Conservation (phyloP, 1,140 invertebrate genomes). For the Drosophila asahinai region DNA sequence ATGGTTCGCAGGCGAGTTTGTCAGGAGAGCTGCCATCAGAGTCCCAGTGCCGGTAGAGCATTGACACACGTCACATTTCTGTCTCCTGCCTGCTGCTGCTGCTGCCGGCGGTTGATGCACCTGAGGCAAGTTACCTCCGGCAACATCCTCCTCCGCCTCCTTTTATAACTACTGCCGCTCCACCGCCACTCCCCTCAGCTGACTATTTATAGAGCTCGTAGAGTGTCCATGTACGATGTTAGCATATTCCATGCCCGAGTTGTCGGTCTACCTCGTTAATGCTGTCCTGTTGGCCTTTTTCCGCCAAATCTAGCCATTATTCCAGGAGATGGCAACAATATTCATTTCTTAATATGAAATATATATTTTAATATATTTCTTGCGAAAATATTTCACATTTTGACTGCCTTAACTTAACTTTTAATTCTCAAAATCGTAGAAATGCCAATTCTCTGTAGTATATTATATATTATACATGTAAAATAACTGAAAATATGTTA, state of each 20-base stretch:
- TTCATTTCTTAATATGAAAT: too few relatives aligned
- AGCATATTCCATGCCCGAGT: constrained; percentile 29
- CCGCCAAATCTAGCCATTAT: neutral
- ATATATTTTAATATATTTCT: too few relatives aligned
- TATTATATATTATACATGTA: too few relatives aligned
- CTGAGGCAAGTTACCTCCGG: constrained; percentile 39
- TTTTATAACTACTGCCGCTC: neutral
- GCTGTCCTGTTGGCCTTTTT: constrained; percentile 16
- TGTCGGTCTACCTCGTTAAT: neutral
- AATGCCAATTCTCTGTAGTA: too few relatives aligned
- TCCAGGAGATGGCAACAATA: too few relatives aligned
- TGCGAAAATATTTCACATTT: too few relatives aligned
- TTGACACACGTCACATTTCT: constrained; percentile 43
- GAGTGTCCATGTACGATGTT: constrained; percentile 50
- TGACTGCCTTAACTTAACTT: too few relatives aligned
- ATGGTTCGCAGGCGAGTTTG: neutral
- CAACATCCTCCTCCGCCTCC: neutral
- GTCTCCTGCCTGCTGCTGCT: constrained; percentile 12
- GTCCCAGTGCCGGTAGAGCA: constrained; percentile 20
- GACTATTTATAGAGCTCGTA: constrained; percentile 52
- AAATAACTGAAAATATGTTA: too few relatives aligned
- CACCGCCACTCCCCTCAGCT: constrained; percentile 2
- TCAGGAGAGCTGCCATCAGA: constrained; percentile 18
- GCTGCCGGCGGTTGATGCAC: constrained; percentile 34
- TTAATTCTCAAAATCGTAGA: too few relatives aligned